Evolutionary conservation across 2,888 invertebrate genomes (phyloP).

Genomic region (Phalera bucephala): DNA sequence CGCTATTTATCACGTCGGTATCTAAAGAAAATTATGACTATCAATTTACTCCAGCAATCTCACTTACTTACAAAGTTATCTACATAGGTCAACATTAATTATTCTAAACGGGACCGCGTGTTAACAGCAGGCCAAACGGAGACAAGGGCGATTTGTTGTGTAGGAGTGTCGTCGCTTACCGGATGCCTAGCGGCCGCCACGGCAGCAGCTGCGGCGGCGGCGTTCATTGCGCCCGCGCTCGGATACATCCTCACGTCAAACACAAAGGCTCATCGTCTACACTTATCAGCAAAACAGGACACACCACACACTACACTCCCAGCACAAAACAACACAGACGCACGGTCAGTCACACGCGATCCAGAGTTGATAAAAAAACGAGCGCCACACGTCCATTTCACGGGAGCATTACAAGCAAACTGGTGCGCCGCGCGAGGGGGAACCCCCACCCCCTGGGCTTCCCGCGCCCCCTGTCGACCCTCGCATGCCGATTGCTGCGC

Average conservation of each 20-base stretch:
- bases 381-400: conserved; percentile 44
- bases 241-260: conserved; percentile 90
- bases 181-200: conserved; percentile 93
- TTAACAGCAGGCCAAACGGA: not conserved
- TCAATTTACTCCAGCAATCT: too few relatives aligned
- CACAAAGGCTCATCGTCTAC: conserved; percentile 74
- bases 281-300: conserved; percentile 54
- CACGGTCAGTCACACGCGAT: conserved; percentile 69
- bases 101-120: not conserved
- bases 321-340: conserved; percentile 56
- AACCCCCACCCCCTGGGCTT: conserved; percentile 43
- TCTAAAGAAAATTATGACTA: too few relatives aligned
- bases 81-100: too few relatives aligned
- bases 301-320: conserved; percentile 74
- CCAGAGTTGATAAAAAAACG: conserved; percentile 34
- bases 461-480: conserved; percentile 54
- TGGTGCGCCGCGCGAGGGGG: conserved; percentile 58
- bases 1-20: too few relatives aligned
- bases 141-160: conserved; percentile 5
- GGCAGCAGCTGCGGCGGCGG: conserved; percentile 92
- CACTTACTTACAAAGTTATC: too few relatives aligned
- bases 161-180: conserved; percentile 83
- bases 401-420: conserved; percentile 60
- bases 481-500: conserved; percentile 67
- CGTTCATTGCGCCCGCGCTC: conserved; percentile 92